phyloP scores from a whole-genome alignment of 2,113 vertebrate species.

The Takifugu flavidus region DNA sequence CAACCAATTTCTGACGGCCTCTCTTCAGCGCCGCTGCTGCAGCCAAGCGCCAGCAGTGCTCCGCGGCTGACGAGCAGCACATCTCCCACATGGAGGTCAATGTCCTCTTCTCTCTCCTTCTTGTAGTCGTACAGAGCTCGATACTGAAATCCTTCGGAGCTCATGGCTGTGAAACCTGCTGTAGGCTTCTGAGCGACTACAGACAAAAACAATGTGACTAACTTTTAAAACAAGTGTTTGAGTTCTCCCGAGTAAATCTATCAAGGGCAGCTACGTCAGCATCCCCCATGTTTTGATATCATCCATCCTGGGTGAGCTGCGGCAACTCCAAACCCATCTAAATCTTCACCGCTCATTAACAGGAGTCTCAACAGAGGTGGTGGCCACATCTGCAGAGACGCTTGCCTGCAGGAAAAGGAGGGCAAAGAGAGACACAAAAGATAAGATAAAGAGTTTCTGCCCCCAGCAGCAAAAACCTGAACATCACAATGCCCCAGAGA shows the following conservation, averaged over 20 bases:
- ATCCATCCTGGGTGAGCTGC: constrained; percentile 53
- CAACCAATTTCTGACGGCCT: constrained; percentile 82
- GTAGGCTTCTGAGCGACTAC: constrained; percentile 31
- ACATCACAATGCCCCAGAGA: too few species aligned
- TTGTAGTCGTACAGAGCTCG: constrained; percentile 84
- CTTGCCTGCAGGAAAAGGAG: constrained; percentile 16
- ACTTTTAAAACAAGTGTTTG: neutral
- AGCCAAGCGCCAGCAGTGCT: constrained; percentile 80
- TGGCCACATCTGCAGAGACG: constrained; percentile 54
- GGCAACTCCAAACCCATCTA: constrained; percentile 12
- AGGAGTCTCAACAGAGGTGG: constrained; percentile 46
- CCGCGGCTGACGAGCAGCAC: constrained; percentile 81
- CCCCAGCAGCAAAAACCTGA: too few species aligned
- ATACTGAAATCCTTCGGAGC: constrained; percentile 86
- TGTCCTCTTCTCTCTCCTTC: constrained; percentile 87
- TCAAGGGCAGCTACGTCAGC: constrained; percentile 1
- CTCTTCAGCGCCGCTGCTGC: constrained; percentile 78
- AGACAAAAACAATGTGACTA: constrained; percentile 11
- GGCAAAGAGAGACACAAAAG: neutral
- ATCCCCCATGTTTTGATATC: constrained; percentile 65
- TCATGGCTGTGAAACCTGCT: constrained; percentile 43
- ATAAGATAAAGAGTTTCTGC: too few species aligned
- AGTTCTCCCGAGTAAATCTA: constrained; percentile 39
- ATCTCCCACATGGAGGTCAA: constrained; percentile 84
- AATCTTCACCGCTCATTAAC: constrained; percentile 44